These are phyloP conservation scores for Labia minor DNA, from an alignment of 2,888 invertebrate species.

Conservation along the genomic window DNA sequence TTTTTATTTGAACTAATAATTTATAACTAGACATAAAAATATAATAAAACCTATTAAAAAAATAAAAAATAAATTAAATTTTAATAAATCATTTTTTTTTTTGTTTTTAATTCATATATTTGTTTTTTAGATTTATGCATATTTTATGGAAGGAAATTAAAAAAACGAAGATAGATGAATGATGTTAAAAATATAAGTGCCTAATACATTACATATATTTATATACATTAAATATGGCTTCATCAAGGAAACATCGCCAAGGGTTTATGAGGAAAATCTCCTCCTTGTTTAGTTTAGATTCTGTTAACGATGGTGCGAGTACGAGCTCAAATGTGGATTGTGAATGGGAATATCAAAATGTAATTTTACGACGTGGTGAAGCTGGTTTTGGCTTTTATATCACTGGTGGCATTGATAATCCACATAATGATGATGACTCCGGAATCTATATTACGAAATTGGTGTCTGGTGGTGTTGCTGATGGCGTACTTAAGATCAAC, in stretches of 20 bases:
- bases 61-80: too few relatives aligned
- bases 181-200: too few relatives aligned
- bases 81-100: too few relatives aligned
- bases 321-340: not conserved
- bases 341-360: conserved; percentile 61
- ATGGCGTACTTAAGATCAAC: conserved; percentile 79
- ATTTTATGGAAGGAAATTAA: too few relatives aligned
- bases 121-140: too few relatives aligned
- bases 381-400: conserved; percentile 96
- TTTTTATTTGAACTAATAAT: too few relatives aligned
- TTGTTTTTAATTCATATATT: too few relatives aligned
- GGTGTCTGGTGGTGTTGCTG: conserved; percentile 94
- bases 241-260: not conserved
- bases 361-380: conserved; percentile 76
- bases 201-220: too few relatives aligned
- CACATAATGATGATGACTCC: conserved; percentile 80
- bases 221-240: not conserved
- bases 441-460: conserved; percentile 98
- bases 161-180: too few relatives aligned
- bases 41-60: too few relatives aligned
- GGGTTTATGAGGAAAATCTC: not conserved
- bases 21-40: too few relatives aligned
- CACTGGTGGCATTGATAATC: conserved; percentile 65
- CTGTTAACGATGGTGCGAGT: not conserved
- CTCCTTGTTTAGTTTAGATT: not conserved